Base-by-base conservation (phyloP, 2,797 vertebrate genomes). In the Sebastes flavidus region DNA sequence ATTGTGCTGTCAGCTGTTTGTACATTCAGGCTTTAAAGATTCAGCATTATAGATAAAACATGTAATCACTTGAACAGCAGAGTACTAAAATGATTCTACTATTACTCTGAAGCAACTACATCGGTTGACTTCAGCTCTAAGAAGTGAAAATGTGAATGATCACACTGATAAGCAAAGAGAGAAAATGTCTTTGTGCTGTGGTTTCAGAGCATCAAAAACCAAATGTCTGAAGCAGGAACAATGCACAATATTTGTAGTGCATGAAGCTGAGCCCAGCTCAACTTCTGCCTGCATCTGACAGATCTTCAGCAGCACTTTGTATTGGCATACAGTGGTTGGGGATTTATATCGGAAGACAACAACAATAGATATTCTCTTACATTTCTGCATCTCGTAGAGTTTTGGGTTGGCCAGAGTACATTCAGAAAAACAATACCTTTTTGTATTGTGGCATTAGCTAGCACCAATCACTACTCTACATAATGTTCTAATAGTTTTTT, bases 231-330 rank as follows among this genome's bases (percentile, higher is more conserved):
- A 58, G 27, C 78, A 77, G 49, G 59, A 81, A 59, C 72, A 52
- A 49, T 72, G 61, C 55, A 77, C 20, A 22, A 3, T 9, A 20
- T 85, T 3, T 78, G 74, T 71, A 81, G 68, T 5, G 76, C 78
- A 75, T 13, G 52, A 90, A 84, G 88, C 78, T 76, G 86, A 93
- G 78, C 67, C 89, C 90, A 83, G 91, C 90, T 92, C 88, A 86
- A 52, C 87, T 61, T 78, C 75, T 73, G 30, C 52, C 59, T 58
- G n/a, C 36, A 38, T 25, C 34, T 58, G 18, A 52, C 1, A 42
- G 38, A 14, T 42, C 13, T 42, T 42, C 38, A 42, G 38, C 38
- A 42, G 38, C 38, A 42, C 38, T 24, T 69, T 67, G 4, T 30
- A 16, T 36, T 10, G 8, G 66, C 63, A 24, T 20, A 68, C 42